Conservation (phyloP, 2,113 vertebrate genomes). For the Sebastes schlegelii region DNA sequence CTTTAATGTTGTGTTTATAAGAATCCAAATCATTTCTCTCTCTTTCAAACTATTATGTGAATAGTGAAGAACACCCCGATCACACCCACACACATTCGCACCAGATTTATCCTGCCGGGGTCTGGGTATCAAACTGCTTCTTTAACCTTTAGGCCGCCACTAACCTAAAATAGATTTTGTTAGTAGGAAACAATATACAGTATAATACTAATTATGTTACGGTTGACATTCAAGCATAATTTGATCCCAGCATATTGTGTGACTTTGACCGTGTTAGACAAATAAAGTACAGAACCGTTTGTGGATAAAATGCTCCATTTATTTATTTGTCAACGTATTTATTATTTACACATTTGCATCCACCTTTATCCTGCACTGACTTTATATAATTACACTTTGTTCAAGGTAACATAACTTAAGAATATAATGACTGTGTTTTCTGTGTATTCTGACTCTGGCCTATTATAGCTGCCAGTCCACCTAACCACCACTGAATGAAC, state of each 20-base stretch:
- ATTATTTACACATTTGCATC: constrained; percentile 82
- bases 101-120: neutral
- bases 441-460: constrained; percentile 75
- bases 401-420: constrained; percentile 81
- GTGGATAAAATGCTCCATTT: constrained; percentile 82
- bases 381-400: constrained; percentile 72
- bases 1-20: no score
- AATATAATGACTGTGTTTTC: constrained; percentile 67
- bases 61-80: no score
- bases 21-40: no score
- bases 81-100: no score
- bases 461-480: constrained; percentile 79
- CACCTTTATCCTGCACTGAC: constrained; percentile 66
- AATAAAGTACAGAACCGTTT: constrained; percentile 35
- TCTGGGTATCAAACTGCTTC: neutral
- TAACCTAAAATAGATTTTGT: neutral
- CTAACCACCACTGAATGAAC: constrained; percentile 59
- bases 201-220: neutral
- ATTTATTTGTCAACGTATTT: constrained; percentile 81
- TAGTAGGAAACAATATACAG: neutral
- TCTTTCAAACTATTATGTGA: no score
- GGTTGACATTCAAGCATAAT: neutral
- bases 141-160: neutral
- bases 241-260: neutral
- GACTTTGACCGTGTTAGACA: neutral